Conservation (phyloP, 2,888 invertebrate genomes). For the Cactoblastis cactorum region DNA sequence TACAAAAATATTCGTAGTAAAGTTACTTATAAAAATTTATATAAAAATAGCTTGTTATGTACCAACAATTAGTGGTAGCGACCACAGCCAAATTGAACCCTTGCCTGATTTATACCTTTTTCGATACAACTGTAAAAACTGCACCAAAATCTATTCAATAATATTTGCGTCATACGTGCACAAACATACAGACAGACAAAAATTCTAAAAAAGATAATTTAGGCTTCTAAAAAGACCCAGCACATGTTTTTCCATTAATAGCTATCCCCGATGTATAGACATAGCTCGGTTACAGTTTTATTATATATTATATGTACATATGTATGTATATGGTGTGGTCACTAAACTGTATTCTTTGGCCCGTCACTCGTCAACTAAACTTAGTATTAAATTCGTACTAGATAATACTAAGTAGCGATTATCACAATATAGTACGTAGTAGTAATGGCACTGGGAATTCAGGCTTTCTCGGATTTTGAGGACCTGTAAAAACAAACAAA, state of each 20-base stretch:
- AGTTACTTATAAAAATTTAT: slow-evolving; percentile 2
- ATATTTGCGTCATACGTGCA: no score
- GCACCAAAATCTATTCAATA: no score
- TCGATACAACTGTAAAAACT: no score
- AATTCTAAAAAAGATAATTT: no score
- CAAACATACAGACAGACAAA: no score
- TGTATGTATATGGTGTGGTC: not conserved
- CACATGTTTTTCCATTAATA: no score
- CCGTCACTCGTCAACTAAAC: not conserved
- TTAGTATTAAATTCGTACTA: slow-evolving; percentile 17
- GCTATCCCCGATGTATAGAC: no score
- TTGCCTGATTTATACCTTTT: no score
- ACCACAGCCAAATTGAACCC: no score
- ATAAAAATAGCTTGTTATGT: not conserved
- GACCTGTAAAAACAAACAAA: not conserved
- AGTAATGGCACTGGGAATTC: not conserved
- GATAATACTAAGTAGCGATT: slow-evolving; percentile 20
- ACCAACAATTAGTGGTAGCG: not conserved
- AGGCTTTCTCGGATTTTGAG: not conserved
- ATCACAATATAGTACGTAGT: slow-evolving; percentile 19
- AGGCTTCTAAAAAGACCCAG: no score
- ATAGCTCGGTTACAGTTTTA: no score
- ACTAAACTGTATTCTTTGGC: not conserved
- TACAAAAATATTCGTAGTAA: slow-evolving; percentile 5
- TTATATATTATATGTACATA: not conserved